Evolutionary conservation across 1,140 invertebrate genomes (phyloP).

Genomic region (Danaus melanippus): DNA sequence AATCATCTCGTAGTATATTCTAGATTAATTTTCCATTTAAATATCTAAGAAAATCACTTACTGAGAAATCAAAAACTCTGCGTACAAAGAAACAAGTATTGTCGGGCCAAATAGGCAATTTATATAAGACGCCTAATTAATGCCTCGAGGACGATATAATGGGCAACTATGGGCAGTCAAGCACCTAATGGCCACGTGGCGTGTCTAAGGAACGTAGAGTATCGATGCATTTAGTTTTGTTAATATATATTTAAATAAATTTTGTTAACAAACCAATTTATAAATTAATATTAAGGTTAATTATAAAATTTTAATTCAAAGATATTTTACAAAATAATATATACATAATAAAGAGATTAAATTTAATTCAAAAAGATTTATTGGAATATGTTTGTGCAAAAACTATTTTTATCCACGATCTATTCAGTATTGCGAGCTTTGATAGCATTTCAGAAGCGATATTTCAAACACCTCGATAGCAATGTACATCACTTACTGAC

Average conservation of each 20-base stretch:
- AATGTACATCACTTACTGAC: conserved; percentile 58
- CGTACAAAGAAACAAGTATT: background rate
- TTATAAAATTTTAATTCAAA: too few relatives aligned
- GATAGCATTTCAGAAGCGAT: conserved; percentile 56
- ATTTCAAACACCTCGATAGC: conserved; percentile 58
- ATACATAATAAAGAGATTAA: too few relatives aligned
- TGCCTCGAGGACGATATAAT: conserved; percentile 20
- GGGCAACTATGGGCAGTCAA: conserved; percentile 25
- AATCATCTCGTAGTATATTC: too few relatives aligned
- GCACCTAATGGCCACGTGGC: conserved; percentile 23
- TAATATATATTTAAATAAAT: too few relatives aligned
- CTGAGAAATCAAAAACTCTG: background rate
- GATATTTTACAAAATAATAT: too few relatives aligned
- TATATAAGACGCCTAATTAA: conserved; percentile 19
- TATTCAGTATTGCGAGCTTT: conserved; percentile 45
- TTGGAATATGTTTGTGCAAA: too few relatives aligned
- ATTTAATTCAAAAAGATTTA: too few relatives aligned
- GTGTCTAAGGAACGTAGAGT: conserved; percentile 33
- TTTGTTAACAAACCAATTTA: too few relatives aligned
- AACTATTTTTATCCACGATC: conserved; percentile 21
- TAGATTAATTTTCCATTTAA: too few relatives aligned
- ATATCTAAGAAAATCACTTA: background rate
- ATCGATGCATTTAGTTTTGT: conserved; percentile 14
- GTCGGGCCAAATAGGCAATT: conserved; percentile 15
- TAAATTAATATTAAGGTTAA: too few relatives aligned